phyloP scores from a whole-genome alignment of 2,797 vertebrate genomes.

The Chelidonichthys spinosus region DNA sequence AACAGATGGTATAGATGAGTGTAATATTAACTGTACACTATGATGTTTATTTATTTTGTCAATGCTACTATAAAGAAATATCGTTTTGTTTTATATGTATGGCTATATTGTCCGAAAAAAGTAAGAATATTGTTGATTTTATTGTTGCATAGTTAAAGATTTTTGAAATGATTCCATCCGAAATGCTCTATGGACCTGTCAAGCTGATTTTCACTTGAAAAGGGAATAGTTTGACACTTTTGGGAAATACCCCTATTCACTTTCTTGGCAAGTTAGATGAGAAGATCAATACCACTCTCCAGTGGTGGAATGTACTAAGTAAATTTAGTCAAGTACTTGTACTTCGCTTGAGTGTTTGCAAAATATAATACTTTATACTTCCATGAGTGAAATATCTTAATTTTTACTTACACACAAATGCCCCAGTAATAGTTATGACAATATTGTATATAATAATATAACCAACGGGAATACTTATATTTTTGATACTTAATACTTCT shows the following conservation, averaged over 20 bases:
- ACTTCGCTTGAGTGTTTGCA: conserved; percentile 7
- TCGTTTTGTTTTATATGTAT: conserved; percentile 69
- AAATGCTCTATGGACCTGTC: conserved; percentile 38
- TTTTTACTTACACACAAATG: conserved; percentile 1
- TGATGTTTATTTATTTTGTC: conserved; percentile 79
- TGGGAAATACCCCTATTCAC: conserved; percentile 28
- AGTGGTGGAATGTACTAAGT: conserved; percentile 7
- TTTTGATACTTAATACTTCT: not conserved
- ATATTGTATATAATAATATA: not conserved
- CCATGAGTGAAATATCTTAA: not conserved
- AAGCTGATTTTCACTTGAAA: conserved; percentile 32
- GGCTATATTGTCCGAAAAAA: conserved; percentile 53
- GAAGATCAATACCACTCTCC: conserved; percentile 16
- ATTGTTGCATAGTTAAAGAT: conserved; percentile 46
- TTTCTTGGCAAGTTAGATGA: conserved; percentile 10
- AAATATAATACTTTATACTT: not conserved
- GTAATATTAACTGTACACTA: conserved; percentile 69
- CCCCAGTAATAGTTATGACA: not conserved
- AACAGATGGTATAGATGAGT: conserved; percentile 40
- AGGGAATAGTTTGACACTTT: conserved; percentile 32
- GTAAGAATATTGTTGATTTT: conserved; percentile 55
- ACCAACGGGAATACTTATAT: not conserved
- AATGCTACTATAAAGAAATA: conserved; percentile 60
- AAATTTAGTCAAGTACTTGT: not conserved
- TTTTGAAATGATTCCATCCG: conserved; percentile 21